Evolutionary conservation across 2,113 vertebrate genomes (phyloP).

Genomic region (Nycticorax nycticorax): DNA sequence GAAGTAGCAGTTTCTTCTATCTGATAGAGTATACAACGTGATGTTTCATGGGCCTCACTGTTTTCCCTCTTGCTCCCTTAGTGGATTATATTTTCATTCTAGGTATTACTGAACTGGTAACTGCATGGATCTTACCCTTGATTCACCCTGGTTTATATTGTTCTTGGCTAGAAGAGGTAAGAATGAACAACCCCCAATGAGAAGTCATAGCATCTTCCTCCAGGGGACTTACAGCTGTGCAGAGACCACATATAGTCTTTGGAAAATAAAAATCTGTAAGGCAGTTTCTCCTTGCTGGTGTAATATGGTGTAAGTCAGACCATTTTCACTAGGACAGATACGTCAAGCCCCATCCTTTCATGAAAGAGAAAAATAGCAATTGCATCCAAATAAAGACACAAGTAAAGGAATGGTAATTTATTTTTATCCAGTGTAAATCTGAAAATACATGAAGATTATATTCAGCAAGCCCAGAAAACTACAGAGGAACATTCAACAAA

Average conservation of each 20-base stretch:
- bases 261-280: background rate
- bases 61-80: background rate
- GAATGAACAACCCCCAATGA: background rate
- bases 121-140: background rate
- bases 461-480: background rate
- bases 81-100: background rate
- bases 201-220: background rate
- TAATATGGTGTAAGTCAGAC: background rate
- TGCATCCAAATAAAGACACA: background rate
- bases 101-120: conserved; percentile 1
- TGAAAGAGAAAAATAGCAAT: background rate
- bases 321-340: background rate
- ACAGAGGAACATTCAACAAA: background rate
- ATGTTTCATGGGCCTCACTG: background rate
- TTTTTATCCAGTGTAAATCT: background rate
- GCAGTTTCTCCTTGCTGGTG: background rate
- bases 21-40: background rate
- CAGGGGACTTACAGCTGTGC: background rate
- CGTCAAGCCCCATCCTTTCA: background rate
- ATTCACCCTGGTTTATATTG: conserved; percentile 9
- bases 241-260: background rate
- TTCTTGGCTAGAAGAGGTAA: conserved; percentile 15
- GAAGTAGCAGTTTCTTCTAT: background rate
- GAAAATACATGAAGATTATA: background rate
- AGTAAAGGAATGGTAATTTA: background rate